Evolutionary conservation across 2,888 invertebrate genomes (phyloP).

Genomic region (Lucinisca nassula): DNA sequence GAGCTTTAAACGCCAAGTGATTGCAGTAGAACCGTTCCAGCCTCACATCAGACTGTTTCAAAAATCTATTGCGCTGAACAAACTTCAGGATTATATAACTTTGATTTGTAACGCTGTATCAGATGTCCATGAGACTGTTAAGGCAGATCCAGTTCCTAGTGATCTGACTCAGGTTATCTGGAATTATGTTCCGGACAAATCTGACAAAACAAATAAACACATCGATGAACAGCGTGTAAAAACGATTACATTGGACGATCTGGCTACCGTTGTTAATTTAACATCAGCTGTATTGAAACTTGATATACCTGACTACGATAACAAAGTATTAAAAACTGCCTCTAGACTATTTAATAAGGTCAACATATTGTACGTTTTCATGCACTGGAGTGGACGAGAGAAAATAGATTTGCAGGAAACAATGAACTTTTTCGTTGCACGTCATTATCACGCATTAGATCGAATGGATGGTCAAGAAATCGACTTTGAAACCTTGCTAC

Average conservation of each 20-base stretch:
- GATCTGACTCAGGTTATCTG: constrained; percentile 4
- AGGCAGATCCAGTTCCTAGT: background rate
- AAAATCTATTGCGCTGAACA: constrained; percentile 53
- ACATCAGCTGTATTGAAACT: constrained; percentile 65
- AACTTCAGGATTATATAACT: constrained; percentile 37
- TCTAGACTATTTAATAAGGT: constrained; percentile 50
- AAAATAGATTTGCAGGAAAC: background rate
- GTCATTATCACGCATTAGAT: background rate
- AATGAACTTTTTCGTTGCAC: background rate
- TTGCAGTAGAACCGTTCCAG: constrained; percentile 66
- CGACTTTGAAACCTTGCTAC: background rate
- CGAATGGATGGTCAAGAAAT: background rate
- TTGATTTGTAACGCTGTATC: constrained; percentile 62
- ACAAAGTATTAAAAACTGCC: constrained; percentile 31
- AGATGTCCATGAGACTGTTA: constrained; percentile 27
- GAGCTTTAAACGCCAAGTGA: constrained; percentile 37
- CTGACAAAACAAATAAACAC: background rate
- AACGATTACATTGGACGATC: constrained; percentile 59
- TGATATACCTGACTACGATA: constrained; percentile 56
- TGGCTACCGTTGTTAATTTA: constrained; percentile 38
- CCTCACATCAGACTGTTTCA: constrained; percentile 52
- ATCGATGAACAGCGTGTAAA: constrained; percentile 27
- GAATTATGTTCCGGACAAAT: constrained; percentile 16
- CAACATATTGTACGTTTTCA: constrained; percentile 64
- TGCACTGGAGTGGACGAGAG: constrained; percentile 53